phyloP scores from a whole-genome alignment of 2,888 invertebrate species.

The Mermis nigrescens region DNA sequence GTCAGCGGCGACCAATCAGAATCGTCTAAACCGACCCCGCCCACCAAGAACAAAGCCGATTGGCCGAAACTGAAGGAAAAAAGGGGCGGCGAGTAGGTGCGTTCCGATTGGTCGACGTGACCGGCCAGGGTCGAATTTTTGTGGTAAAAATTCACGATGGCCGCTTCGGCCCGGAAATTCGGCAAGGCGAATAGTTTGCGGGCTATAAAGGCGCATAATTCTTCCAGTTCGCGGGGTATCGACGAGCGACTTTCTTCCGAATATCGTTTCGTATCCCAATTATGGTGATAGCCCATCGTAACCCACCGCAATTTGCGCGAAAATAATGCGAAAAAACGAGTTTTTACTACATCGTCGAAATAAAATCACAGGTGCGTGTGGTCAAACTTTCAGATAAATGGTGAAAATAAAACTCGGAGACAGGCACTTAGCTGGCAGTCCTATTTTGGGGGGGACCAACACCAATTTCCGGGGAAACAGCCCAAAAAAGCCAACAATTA shows the following conservation, averaged over 20 bases:
- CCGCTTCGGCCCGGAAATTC: conserved; percentile 62
- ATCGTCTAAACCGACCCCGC: conserved; percentile 42
- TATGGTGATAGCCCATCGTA: conserved; percentile 88
- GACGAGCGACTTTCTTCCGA: conserved; percentile 16
- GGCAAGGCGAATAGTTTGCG: conserved; percentile 23
- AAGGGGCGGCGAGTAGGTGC: conserved; percentile 61
- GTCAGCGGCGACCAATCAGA: conserved; percentile 32
- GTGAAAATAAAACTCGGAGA: too few species aligned
- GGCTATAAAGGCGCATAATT: conserved; percentile 37
- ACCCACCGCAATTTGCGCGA: conserved; percentile 54
- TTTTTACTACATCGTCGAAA: too few species aligned
- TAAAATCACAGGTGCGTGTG: conserved; percentile 25
- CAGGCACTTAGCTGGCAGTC: too few species aligned
- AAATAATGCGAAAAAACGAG: too few species aligned
- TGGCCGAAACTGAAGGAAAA: conserved; percentile 86
- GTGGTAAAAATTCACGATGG: conserved; percentile 87
- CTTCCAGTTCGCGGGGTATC: conserved; percentile 21
- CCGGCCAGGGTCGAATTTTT: conserved; percentile 74
- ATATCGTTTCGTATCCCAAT: conserved; percentile 80
- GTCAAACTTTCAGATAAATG: too few species aligned
- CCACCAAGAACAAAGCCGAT: conserved; percentile 75
- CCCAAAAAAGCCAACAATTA: too few species aligned
- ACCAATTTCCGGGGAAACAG: too few species aligned
- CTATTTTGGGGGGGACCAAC: too few species aligned
- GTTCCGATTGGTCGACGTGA: conserved; percentile 83